Evolutionary conservation across 2,888 invertebrate species (phyloP), one percentile per base, ranked within the genome.

Genomic region (Stegana nigrithorax): DNA sequence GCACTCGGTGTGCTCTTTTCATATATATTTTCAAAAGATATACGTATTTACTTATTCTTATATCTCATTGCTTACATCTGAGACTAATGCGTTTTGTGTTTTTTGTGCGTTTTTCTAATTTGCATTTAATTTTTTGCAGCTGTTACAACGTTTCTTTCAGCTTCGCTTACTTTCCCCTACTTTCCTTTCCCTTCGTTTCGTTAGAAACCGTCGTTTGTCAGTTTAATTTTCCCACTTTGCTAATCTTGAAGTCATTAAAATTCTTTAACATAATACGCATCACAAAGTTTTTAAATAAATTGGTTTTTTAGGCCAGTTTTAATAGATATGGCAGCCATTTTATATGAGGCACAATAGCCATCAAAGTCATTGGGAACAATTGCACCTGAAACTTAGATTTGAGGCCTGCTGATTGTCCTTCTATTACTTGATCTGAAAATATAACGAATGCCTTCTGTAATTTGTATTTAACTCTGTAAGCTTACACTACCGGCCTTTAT

Each of bases 41-140:
- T 53, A 39, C 14, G 17, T 39, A 39, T 17, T 39, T n/a, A n/a
- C 25, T 23, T 67, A 71, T 77, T 70, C 69, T 70, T 72, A 76
- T 75, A 77, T 69, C 74, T 69, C 80, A 80, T 76, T 76, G 74
- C 75, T 73, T 67, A 71, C 78, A 78, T 78, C 78, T 80, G 80
- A 75, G 78, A 76, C 80, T 73, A 76, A 73, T 77, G 78, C 78
- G 78, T 70, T 77, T n/a, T 70, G 73, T 72, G 64, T 78, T 68
- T 63, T 73, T 75, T 68, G 62, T 68, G 68, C 68, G 66, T 73
- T 75, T 77, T 79, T 78, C 75, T 73, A 77, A 79, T 79, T 77
- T 77, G 78, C 79, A 79, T 77, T 79, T 79, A 79, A 79, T 76
- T 76, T 72, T 76, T 78, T 68, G 78, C 78, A 78, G 78, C 78